phyloP scores from a whole-genome alignment of 2,797 vertebrate genomes.

The Esox lucius region DNA sequence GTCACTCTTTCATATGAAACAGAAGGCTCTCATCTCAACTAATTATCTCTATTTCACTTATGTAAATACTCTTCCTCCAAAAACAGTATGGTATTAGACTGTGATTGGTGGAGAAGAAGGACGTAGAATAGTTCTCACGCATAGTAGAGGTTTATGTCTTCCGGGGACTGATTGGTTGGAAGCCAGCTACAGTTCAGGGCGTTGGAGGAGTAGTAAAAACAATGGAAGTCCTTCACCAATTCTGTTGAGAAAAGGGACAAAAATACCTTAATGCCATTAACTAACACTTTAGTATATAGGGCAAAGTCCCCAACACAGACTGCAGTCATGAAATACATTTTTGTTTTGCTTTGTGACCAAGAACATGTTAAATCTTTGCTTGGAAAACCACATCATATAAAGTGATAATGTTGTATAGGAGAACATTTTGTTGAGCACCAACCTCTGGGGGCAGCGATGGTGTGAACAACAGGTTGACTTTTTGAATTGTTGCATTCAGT shows the following conservation, averaged over 20 bases:
- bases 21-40: not conserved
- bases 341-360: not conserved
- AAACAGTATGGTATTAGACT: not conserved
- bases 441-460: constrained; percentile 14
- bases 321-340: not conserved
- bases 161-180: not conserved
- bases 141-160: constrained; percentile 38
- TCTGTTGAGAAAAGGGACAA: not conserved
- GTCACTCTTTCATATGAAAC: not conserved
- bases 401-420: not conserved
- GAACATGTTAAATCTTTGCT: not conserved
- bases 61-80: not conserved
- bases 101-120: not conserved
- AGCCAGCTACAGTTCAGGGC: constrained; percentile 62
- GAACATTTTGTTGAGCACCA: not conserved
- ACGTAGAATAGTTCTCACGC: constrained; percentile 44
- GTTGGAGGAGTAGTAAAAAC: accelerated
- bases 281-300: not conserved
- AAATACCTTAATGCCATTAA: not conserved
- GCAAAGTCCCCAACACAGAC: not conserved
- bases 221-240: constrained; percentile 56
- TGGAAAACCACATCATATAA: not conserved
- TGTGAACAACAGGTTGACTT: constrained; percentile 2
- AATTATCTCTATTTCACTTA: not conserved
- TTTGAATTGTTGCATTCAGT: not conserved